A percentile compares a stretch with the other conserved stretches of the same genome.
phyloP scores from a whole-genome alignment of 2,113 vertebrate species.

The Xiphophorus maculatus region DNA sequence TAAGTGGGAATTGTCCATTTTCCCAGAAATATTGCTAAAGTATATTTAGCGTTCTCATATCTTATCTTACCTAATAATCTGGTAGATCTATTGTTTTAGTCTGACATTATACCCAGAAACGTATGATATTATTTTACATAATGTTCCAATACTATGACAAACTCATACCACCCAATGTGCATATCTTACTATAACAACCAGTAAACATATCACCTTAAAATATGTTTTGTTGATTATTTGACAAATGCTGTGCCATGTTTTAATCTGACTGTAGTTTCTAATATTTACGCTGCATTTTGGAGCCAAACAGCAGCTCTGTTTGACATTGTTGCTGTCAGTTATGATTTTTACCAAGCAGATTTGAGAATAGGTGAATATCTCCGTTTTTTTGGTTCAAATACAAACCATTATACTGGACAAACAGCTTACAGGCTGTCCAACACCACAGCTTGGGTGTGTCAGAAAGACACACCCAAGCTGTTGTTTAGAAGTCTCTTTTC shows the following conservation, averaged over 20 bases:
- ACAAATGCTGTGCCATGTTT: background rate
- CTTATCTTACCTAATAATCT: background rate
- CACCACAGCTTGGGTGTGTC: background rate
- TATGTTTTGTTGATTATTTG: background rate
- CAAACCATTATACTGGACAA: constrained; percentile 23
- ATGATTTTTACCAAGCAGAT: background rate
- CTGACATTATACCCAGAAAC: background rate
- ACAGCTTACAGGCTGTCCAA: constrained; percentile 18
- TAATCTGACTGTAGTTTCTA: constrained; percentile 20
- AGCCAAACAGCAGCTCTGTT: constrained; percentile 4
- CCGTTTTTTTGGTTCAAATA: background rate
- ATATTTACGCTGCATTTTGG: constrained; percentile 21
- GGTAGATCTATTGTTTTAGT: background rate
- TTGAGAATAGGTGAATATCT: constrained; percentile 6
- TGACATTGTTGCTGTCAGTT: constrained; percentile 8
- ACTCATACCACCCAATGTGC: no score
- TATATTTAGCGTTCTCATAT: background rate
- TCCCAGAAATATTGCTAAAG: background rate
- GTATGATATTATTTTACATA: no score
- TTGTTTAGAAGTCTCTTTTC: background rate
- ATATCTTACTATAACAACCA: no score
- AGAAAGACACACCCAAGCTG: constrained; percentile 14
- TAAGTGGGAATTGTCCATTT: no score
- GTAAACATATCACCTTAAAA: no score
- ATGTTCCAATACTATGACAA: no score